These are phyloP conservation scores for Tetragnatha montana DNA, from an alignment of 2,888 invertebrate species.

Conservation along the genomic window DNA sequence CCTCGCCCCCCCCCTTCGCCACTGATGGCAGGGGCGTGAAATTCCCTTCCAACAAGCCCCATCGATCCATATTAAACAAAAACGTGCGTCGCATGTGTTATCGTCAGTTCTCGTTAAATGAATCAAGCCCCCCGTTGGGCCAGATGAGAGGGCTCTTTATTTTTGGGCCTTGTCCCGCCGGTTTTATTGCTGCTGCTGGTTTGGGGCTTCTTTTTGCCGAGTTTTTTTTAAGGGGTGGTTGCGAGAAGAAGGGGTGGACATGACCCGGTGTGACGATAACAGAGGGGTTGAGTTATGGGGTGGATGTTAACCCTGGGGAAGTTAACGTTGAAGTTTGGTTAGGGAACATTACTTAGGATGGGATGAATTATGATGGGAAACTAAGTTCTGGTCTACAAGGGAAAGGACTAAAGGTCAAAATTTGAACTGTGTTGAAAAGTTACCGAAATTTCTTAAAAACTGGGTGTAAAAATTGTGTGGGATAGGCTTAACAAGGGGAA, in stretches of 20 bases:
- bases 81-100: conserved; percentile 69
- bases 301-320: too few relatives aligned
- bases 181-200: conserved; percentile 32
- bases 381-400: too few relatives aligned
- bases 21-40: conserved; percentile 61
- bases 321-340: too few relatives aligned
- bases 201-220: background rate
- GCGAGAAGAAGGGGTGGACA: background rate
- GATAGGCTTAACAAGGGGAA: too few relatives aligned
- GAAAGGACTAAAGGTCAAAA: too few relatives aligned
- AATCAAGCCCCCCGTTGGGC: conserved; percentile 46
- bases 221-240: background rate
- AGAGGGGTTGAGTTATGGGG: too few relatives aligned
- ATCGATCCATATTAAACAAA: conserved; percentile 71
- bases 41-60: conserved; percentile 58
- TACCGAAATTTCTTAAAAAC: too few relatives aligned
- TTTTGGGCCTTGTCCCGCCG: conserved; percentile 6
- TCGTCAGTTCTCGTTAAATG: conserved; percentile 66
- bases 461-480: too few relatives aligned
- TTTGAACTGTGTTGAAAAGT: too few relatives aligned
- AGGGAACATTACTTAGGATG: too few relatives aligned
- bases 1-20: conserved; percentile 34
- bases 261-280: too few relatives aligned
- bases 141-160: conserved; percentile 38
- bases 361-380: too few relatives aligned